phyloP scores from a whole-genome alignment of 2,888 invertebrate genomes.

The Strigamia transsilvanica region DNA sequence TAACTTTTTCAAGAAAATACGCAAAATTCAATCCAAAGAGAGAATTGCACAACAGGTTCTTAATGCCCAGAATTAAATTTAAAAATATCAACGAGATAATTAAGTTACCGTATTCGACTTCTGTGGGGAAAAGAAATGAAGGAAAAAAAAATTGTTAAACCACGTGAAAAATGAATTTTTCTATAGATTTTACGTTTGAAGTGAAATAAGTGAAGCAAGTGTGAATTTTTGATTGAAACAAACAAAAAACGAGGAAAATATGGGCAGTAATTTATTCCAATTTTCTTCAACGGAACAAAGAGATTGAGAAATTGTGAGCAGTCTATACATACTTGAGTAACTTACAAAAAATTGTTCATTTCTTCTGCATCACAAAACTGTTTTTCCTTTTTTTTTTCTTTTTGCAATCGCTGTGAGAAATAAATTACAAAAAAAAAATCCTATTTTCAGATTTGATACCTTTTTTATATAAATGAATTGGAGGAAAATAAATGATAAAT shows the following conservation, averaged over 20 bases:
- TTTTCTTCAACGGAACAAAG: not conserved
- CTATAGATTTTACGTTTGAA: conserved; percentile 33
- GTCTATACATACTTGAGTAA: conserved; percentile 9
- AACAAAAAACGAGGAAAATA: not conserved
- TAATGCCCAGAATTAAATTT: too few species aligned
- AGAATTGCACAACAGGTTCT: too few species aligned
- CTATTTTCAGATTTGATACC: too few species aligned
- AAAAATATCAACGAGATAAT: too few species aligned
- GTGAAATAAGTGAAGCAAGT: conserved; percentile 31
- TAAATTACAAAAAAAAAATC: not conserved
- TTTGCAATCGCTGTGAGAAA: not conserved
- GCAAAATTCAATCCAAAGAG: too few species aligned
- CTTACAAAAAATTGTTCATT: conserved; percentile 1
- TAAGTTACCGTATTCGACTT: not conserved
- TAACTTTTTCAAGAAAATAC: too few species aligned
- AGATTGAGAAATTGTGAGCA: conserved; percentile 21
- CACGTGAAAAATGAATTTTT: conserved; percentile 7
- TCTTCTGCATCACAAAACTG: not conserved
- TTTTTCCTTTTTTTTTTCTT: not conserved
- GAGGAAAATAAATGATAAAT: too few species aligned
- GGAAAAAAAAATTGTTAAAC: conserved; percentile 6
- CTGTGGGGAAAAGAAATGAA: not conserved
- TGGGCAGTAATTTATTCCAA: conserved; percentile 30
- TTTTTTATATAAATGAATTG: too few species aligned
- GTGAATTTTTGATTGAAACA: conserved; percentile 36